Base-by-base conservation (phyloP, 1,140 invertebrate species). In the Micrasema minimum region DNA sequence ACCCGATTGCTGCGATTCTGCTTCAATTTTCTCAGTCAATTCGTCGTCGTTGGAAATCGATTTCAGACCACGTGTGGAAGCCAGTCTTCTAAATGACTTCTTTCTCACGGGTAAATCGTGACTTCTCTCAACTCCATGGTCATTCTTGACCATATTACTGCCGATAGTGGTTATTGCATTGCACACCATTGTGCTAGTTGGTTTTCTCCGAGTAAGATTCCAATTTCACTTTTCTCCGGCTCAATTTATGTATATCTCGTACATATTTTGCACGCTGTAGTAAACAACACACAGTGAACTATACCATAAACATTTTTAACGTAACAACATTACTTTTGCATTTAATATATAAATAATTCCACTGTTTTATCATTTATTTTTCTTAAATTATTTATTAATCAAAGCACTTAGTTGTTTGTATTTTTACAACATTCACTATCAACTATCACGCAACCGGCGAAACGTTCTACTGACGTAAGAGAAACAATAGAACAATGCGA, bases 11-110 rank as follows among this genome's bases (percentile, higher is more conserved):
- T 79, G 73, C 1, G 12, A 3, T 57, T 69, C 68, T 12, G 43
- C 38, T 26, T 43, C 37, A 3, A 14, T 26, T 22, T 69, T 69
- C 4, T 66, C 50, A 1, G 65, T 62, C 11, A 61, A 38, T 9
- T 61, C 62, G 20, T 37, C 50, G 22, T 69, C 45, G n/a, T 14
- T 6, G 22, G 48, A 45, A 9, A 14, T 41, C 45, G 31, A 26
- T n/a, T 80, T 80, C 72, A 87, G 81, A 37, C 87, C 86, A 73
- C 87, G 79, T 4, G 87, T 88, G 16, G 87, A 87, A 1, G 86
- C 85, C 46, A 88, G 79, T 62, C 87, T 80, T 14, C 87, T 78
- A 0, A 82, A 83, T 59, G 79, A 77, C 6, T 78, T 77, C 23
- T 82, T 72, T 66, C 80, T 83, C 35, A 72, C 70, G 9, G 66